These are phyloP conservation scores for Galerucella nymphaeae DNA, from an alignment of 2,888 invertebrate genomes.

Conservation along the genomic window DNA sequence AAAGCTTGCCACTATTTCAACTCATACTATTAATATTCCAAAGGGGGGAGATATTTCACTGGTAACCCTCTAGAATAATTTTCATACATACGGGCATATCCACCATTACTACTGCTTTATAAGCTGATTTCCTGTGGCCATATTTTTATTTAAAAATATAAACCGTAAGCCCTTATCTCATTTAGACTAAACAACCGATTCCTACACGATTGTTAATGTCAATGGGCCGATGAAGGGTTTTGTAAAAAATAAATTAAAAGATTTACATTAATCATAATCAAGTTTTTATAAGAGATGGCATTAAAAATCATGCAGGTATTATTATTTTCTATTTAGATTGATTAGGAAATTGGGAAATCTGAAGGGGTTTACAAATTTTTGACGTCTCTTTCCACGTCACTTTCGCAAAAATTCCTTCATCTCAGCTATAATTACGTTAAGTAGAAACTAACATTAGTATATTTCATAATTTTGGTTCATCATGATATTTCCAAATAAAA, in stretches of 20 bases:
- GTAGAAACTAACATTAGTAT: neutral
- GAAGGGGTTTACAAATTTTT: too few relatives aligned
- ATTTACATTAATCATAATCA: neutral
- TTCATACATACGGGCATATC: slow-evolving; percentile 26
- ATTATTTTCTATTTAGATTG: neutral
- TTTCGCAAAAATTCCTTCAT: too few relatives aligned
- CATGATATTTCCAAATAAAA: slow-evolving; percentile 1
- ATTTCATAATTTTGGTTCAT: neutral
- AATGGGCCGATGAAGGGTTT: slow-evolving; percentile 46
- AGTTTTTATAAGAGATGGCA: neutral
- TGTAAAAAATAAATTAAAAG: slow-evolving; percentile 9
- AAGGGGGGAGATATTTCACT: slow-evolving; percentile 6
- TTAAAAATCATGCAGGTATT: neutral
- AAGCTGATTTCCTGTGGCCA: slow-evolving; percentile 48
- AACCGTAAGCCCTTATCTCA: slow-evolving; percentile 48
- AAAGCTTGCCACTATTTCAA: neutral
- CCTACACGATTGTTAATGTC: slow-evolving; percentile 44
- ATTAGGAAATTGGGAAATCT: too few relatives aligned
- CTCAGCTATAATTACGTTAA: neutral
- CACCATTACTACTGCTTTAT: slow-evolving; percentile 50
- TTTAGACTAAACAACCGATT: slow-evolving; percentile 45
- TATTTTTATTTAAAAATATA: slow-evolving; percentile 51
- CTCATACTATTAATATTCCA: neutral
- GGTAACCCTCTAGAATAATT: slow-evolving; percentile 23
- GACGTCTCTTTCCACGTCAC: too few relatives aligned